Evolutionary conservation across 1,140 invertebrate species (phyloP).

Genomic region (Drosophila sturtevanti): DNA sequence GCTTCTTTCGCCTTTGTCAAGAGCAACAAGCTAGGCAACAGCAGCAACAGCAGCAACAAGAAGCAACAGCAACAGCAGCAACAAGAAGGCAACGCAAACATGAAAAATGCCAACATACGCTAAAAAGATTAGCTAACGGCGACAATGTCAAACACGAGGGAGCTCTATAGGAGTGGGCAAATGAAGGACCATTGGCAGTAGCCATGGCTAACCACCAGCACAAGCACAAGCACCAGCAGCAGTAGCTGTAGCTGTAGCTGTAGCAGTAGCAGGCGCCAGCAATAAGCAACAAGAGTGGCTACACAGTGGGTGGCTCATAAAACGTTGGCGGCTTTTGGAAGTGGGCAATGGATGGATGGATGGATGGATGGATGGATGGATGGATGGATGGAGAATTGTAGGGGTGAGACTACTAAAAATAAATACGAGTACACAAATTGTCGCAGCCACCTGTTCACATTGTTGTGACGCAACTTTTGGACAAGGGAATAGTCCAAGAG

Average conservation of each 20-base stretch:
- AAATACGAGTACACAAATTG: constrained; percentile 80
- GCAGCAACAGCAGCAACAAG: constrained; percentile 47
- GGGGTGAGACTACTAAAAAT: constrained; percentile 69
- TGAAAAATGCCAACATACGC: constrained; percentile 80
- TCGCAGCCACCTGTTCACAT: constrained; percentile 79
- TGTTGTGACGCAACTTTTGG: constrained; percentile 73
- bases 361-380: neutral
- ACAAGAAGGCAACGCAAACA: constrained; percentile 54
- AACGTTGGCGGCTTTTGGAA: constrained; percentile 47
- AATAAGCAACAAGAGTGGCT: constrained; percentile 45
- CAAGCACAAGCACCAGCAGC: neutral
- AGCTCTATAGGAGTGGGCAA: constrained; percentile 18
- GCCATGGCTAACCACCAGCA: too few relatives aligned
- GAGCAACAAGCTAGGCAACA: constrained; percentile 48
- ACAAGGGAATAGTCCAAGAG: neutral
- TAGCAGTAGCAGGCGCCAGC: constrained; percentile 37
- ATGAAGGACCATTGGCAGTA: constrained; percentile 20
- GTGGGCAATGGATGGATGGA: neutral
- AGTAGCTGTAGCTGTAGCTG: constrained; percentile 40
- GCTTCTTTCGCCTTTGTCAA: constrained; percentile 61
- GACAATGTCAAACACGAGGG: constrained; percentile 77
- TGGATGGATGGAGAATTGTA: neutral
- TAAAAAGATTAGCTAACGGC: constrained; percentile 80
- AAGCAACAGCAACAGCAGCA: constrained; percentile 38
- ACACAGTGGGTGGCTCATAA: constrained; percentile 66